Base-by-base conservation (phyloP, 2,113 vertebrate species). In the Nyctibius bracteatus region DNA sequence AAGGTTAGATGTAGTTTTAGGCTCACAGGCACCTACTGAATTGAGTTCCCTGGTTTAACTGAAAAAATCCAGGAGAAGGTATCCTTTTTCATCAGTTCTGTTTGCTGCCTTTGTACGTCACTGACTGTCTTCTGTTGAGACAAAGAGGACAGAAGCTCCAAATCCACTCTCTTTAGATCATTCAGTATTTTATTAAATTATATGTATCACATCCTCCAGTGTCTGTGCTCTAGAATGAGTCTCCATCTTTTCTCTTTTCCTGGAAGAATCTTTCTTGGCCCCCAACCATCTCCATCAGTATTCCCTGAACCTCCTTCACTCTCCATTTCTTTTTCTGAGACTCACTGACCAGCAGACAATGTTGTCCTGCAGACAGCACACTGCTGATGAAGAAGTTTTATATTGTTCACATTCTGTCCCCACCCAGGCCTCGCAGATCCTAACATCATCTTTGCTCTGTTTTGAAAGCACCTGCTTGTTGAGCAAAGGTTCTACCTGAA, bases 341-440 rank as follows among this genome's bases (percentile, higher is more conserved):
- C 1, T 0, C 0, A 0, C 0, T 72, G 46, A 54, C 46, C 35
- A 21, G 46, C n/a, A n/a, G n/a, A n/a, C n/a, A n/a, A n/a, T n/a
- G n/a, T n/a, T n/a, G n/a, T 24, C 21, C 59, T 22, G 41, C 59
- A 30, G 59, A 67, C 5, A 72, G 51, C 54, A 84, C 57, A 31
- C 24, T 41, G 55, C 28, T 30, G 41, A 35, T 33, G 39, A 35
- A 28, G 31, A 9, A 31, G 23, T 46, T 78, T 43, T 33, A 43
- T 20, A 25, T 5, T 43, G 47, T 21, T 37, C 80, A 25, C 23
- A 43, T 23, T 67, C 31, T 41, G 49, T 80, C 59, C 46, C 33
- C 19, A 62, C 13, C 16, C 13, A 43, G 68, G 33, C 74, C 49
- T 58, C 0, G 1, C n/a, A 81, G 49, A 58, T 33, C 68, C 43